Percentiles rank a stretch among this genome's conserved stretches.
Conservation (phyloP, 2,113 vertebrate genomes). For the Crotalus horridus region DNA sequence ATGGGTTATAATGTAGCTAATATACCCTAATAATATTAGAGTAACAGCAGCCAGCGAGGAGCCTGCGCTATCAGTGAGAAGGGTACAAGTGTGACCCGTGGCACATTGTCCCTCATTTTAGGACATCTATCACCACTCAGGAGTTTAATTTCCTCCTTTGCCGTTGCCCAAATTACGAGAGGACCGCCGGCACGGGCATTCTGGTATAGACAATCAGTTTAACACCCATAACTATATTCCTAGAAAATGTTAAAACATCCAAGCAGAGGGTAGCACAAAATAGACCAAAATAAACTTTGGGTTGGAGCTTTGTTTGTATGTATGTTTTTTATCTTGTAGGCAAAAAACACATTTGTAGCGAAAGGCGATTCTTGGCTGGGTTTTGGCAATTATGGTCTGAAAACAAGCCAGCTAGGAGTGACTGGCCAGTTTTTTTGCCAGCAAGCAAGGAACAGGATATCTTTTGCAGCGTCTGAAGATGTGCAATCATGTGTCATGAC, state of each 20-base stretch:
- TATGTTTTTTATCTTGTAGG: not conserved
- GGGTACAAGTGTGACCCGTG: not conserved
- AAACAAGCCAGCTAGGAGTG: not conserved
- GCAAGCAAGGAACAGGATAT: not conserved
- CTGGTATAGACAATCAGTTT: not conserved
- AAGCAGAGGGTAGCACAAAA: not conserved
- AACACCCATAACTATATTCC: not conserved
- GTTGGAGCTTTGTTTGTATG: not conserved
- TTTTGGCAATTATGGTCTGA: too few relatives aligned
- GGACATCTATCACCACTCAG: too few relatives aligned
- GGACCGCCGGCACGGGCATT: not conserved
- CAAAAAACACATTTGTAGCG: too few relatives aligned
- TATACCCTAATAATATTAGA: not conserved
- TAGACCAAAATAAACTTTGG: not conserved
- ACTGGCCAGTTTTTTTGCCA: not conserved
- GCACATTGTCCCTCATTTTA: not conserved
- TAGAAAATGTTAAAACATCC: not conserved
- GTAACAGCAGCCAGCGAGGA: not conserved
- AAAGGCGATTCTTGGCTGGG: too few relatives aligned
- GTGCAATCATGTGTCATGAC: not conserved
- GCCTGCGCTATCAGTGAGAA: not conserved
- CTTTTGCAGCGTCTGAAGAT: not conserved
- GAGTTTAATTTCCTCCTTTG: not conserved
- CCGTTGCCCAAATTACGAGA: not conserved
- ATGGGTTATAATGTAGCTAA: not conserved